These are phyloP conservation scores for Sminthurides bifidus DNA, from an alignment of 1,140 invertebrate genomes.

Conservation along the genomic window DNA sequence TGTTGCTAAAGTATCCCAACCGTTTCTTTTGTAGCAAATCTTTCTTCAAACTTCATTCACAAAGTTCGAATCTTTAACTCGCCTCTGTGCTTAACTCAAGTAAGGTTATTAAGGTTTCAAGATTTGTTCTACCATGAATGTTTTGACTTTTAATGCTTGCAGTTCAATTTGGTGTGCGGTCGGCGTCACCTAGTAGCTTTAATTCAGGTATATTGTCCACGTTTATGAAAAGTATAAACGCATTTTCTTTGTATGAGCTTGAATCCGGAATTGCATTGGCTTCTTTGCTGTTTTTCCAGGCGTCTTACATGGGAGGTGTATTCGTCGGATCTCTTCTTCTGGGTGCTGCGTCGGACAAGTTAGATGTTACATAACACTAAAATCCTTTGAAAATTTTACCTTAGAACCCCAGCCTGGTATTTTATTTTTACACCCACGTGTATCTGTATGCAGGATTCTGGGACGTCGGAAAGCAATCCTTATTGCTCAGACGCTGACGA, in stretches of 20 bases:
- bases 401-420: neutral
- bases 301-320: slow-evolving; percentile 17
- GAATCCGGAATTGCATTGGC: neutral
- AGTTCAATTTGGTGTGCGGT: slow-evolving; percentile 33
- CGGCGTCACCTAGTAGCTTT: slow-evolving; percentile 21
- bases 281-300: slow-evolving; percentile 4
- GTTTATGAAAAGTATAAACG: too few relatives aligned
- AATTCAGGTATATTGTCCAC: slow-evolving; percentile 11
- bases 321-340: slow-evolving; percentile 11
- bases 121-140: too few relatives aligned
- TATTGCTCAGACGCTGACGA: neutral
- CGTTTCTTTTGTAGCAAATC: neutral
- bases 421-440: neutral
- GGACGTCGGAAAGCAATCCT: slow-evolving; percentile 14
- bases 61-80: too few relatives aligned
- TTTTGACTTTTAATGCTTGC: neutral
- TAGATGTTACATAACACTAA: neutral
- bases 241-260: too few relatives aligned
- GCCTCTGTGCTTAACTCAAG: too few relatives aligned
- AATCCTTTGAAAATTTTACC: neutral
- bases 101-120: too few relatives aligned
- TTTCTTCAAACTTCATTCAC: too few relatives aligned
- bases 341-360: slow-evolving; percentile 18
- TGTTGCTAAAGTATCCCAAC: neutral
- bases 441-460: slow-evolving; percentile 7